Conservation (phyloP, 2,113 vertebrate genomes). For the Rhynchomys soricoides region DNA sequence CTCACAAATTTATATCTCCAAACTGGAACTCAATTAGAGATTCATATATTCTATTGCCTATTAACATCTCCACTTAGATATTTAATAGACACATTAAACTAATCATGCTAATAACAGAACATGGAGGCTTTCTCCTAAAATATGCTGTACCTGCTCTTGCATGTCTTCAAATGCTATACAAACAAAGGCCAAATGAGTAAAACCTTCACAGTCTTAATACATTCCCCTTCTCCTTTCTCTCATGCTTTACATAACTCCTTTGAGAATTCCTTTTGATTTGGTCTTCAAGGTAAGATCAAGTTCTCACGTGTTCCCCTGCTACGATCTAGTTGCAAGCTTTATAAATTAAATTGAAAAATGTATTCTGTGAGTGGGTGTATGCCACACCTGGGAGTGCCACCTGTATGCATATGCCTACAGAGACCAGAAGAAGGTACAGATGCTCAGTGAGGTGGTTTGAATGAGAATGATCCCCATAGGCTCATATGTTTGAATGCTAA, state of each 20-base stretch:
- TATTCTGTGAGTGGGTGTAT: not conserved
- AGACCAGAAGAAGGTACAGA: not conserved
- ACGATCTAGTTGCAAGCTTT: not conserved
- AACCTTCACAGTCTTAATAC: not conserved
- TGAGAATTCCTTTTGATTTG: not conserved
- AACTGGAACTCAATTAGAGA: slow-evolving; percentile 30
- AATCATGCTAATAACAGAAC: not conserved
- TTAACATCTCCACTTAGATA: not conserved
- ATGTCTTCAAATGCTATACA: not conserved
- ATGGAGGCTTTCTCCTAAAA: not conserved
- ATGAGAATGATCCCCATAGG: not conserved
- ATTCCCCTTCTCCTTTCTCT: not conserved
- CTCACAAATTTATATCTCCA: not conserved
- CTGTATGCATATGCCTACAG: not conserved
- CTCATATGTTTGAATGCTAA: not conserved
- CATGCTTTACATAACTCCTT: not conserved
- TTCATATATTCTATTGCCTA: slow-evolving; percentile 5
- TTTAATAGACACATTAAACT: not conserved
- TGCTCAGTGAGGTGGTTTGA: not conserved
- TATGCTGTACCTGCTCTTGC: not conserved
- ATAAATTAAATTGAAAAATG: not conserved
- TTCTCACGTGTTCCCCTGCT: not conserved
- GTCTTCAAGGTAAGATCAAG: not conserved
- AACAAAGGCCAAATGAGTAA: not conserved
- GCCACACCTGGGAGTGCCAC: not conserved